Percentiles rank a stretch among this genome's conserved stretches.
Conservation (phyloP, 2,888 invertebrate species). For the Quadroppia sp. region DNA sequence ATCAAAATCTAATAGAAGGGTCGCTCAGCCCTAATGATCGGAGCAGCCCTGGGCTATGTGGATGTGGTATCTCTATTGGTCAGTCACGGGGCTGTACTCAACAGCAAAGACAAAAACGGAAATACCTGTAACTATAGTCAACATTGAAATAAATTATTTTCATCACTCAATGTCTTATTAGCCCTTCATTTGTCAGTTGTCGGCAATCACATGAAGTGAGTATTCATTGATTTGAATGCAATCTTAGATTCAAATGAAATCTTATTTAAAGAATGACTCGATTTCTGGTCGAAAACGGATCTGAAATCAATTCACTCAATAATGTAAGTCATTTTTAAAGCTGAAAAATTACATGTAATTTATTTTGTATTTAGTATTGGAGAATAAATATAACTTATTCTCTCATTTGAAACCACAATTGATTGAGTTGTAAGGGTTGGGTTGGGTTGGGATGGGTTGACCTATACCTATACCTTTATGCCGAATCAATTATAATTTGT, state of each 20-base stretch:
- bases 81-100: slow-evolving; percentile 50
- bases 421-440: no score
- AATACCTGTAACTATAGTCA: slow-evolving; percentile 45
- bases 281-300: slow-evolving; percentile 64
- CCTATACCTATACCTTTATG: no score
- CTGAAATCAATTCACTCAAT: slow-evolving; percentile 68
- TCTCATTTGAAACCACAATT: no score
- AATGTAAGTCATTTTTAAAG: slow-evolving; percentile 58
- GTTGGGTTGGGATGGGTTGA: no score
- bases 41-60: slow-evolving; percentile 51
- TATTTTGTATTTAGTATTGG: not conserved
- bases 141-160: no score
- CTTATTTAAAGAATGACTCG: slow-evolving; percentile 56
- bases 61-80: slow-evolving; percentile 51
- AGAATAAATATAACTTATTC: no score
- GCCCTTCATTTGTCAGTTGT: slow-evolving; percentile 79
- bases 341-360: not conserved
- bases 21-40: slow-evolving; percentile 52
- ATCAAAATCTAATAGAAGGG: slow-evolving; percentile 50
- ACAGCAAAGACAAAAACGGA: slow-evolving; percentile 48
- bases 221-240: no score
- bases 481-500: not conserved
- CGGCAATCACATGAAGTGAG: slow-evolving; percentile 67
- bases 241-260: no score
- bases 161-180: slow-evolving; percentile 52